Conservation (phyloP, 1,140 invertebrate genomes). For the Lepidurus arcticus region DNA sequence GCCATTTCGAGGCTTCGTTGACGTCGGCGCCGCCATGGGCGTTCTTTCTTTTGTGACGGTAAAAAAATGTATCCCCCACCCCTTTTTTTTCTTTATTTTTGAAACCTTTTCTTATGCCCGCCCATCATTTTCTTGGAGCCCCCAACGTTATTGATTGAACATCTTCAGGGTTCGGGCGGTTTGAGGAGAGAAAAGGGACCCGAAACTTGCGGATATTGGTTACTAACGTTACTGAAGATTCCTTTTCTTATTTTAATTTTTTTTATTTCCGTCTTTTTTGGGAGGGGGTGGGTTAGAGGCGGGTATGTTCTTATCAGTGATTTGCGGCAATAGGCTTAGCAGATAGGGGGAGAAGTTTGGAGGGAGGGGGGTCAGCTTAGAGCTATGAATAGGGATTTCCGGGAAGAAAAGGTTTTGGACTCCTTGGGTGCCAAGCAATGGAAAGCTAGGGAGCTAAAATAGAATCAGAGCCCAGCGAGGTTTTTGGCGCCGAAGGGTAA, state of each 20-base stretch:
- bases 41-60: conserved; percentile 36
- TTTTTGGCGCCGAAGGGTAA: not conserved
- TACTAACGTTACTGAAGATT: conserved; percentile 22
- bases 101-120: not conserved
- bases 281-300: not conserved
- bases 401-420: not conserved
- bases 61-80: not conserved
- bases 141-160: conserved; percentile 6
- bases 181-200: not conserved
- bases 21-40: conserved; percentile 37
- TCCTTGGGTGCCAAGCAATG: not conserved
- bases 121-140: conserved; percentile 10
- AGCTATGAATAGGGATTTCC: conserved; percentile 2
- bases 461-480: not conserved
- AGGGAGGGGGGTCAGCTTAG: not conserved
- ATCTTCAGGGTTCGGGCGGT: not conserved
- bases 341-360: not conserved
- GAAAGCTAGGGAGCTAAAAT: not conserved
- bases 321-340: not conserved
- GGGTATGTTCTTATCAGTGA: not conserved
- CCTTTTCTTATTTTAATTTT: not conserved
- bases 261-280: not conserved
- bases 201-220: not conserved
- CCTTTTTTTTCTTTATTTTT: not conserved
- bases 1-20: conserved; percentile 36